Conservation (phyloP, 2,888 invertebrate genomes). For the Chymomyza amoena region DNA sequence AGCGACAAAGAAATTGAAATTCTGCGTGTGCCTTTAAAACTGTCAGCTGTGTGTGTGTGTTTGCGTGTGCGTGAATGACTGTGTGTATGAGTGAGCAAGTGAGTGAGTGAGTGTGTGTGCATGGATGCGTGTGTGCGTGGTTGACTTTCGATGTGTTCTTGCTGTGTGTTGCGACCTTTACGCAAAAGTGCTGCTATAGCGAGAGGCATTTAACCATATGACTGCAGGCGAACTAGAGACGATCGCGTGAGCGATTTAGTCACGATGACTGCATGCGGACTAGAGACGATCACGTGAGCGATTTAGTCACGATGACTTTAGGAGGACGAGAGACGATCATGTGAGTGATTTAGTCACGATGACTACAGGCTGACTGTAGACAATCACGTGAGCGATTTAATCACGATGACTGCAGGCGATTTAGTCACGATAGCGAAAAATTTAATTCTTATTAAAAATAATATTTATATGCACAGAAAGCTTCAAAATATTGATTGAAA, state of each 20-base stretch:
- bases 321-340: not conserved
- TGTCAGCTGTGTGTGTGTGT: not conserved
- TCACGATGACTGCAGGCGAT: no score
- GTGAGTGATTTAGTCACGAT: no score
- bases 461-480: no score
- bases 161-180: slow-evolving; percentile 25
- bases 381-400: no score
- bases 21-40: slow-evolving; percentile 35
- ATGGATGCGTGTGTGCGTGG: slow-evolving; percentile 4
- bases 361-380: not conserved
- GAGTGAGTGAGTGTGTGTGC: not conserved
- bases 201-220: not conserved
- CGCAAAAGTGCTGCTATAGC: slow-evolving; percentile 15
- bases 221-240: not conserved
- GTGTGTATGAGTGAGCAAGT: not conserved
- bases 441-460: no score
- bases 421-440: no score
- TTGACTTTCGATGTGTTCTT: slow-evolving; percentile 1
- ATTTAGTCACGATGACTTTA: no score
- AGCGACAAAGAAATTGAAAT: slow-evolving; percentile 66
- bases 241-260: no score
- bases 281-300: not conserved
- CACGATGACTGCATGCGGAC: not conserved
- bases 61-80: not conserved
- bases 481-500: no score